Evolutionary conservation across 2,113 vertebrate species (phyloP).

Genomic region (Thryonomys swinderianus): DNA sequence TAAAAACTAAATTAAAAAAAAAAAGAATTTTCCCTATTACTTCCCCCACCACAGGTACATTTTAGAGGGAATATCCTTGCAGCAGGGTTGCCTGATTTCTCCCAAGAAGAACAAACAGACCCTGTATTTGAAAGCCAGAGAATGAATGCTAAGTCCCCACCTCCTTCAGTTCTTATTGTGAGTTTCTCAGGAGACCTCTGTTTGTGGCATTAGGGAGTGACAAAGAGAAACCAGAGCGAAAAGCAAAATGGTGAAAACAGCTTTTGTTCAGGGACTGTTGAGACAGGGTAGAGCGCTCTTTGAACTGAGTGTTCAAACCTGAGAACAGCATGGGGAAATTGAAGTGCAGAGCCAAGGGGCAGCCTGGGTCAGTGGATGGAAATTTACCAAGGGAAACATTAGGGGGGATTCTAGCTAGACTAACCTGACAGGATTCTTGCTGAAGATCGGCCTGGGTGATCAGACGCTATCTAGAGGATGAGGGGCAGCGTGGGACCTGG

Average conservation of each 20-base stretch:
- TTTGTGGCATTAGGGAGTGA: fast-evolving
- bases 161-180: background rate
- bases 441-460: background rate
- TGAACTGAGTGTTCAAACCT: background rate
- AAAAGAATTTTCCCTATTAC: background rate
- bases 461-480: background rate
- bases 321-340: background rate
- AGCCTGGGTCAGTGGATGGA: background rate
- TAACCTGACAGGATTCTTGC: background rate
- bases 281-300: background rate
- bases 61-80: background rate
- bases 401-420: background rate
- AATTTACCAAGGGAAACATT: background rate
- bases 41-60: background rate
- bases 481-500: fast-evolving
- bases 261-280: background rate
- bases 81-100: background rate
- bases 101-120: background rate
- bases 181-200: background rate
- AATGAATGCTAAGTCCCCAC: background rate
- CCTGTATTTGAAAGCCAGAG: background rate
- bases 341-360: background rate
- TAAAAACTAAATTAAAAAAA: background rate
- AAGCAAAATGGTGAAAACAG: background rate
- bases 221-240: background rate